Base-by-base conservation (phyloP, 1,140 invertebrate genomes). In the Trichonephila inaurata region DNA sequence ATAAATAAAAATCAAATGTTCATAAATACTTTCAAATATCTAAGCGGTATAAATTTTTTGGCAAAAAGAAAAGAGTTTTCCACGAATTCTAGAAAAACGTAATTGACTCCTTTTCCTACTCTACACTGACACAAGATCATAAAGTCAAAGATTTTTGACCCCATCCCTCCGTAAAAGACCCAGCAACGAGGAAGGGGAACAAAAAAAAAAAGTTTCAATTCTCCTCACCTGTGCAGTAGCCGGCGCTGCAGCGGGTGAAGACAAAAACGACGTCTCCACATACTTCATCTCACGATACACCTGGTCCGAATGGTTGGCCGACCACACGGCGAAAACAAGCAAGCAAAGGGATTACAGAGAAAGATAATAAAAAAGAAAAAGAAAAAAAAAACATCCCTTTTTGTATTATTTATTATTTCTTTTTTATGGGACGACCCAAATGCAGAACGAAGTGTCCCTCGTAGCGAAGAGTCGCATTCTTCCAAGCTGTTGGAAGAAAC, bases 191-290 rank as follows among this genome's bases (percentile, higher is more conserved):
- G 6, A 14, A 28, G 21, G 24, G 33, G 16, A 40, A 33, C 21
- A 61, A 19, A 8, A 33, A 19, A 62, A 62, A 87, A 87, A 64
- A 28, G 6, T 64, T n/a, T 14, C 60, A 51, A 8, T 14, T 89
- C 21, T 51, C 40, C 83, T 85, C 62, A 91, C 90, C 66, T 92
- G 28, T 28, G 19, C 28, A n/a, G 14, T 33, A 16, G 64, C 28
- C 16, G 40, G 64, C 6, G 44, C 51, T 8, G 60, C 12, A 33
- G 24, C n/a, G 12, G 91, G 82, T 10, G 82, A 69, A 51, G 91
- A 92, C 58, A 92, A 60, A 61, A 92, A 92, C 58, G 91, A 92
- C 81, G 91, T 92, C 61, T 64, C 91, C 82, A 92, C 83, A 77
- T 72, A 87, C 91, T 77, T 92, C 91, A 92, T 92, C 51, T 8